Conservation (phyloP, 2,113 vertebrate genomes). For the Taurulus bubalis region DNA sequence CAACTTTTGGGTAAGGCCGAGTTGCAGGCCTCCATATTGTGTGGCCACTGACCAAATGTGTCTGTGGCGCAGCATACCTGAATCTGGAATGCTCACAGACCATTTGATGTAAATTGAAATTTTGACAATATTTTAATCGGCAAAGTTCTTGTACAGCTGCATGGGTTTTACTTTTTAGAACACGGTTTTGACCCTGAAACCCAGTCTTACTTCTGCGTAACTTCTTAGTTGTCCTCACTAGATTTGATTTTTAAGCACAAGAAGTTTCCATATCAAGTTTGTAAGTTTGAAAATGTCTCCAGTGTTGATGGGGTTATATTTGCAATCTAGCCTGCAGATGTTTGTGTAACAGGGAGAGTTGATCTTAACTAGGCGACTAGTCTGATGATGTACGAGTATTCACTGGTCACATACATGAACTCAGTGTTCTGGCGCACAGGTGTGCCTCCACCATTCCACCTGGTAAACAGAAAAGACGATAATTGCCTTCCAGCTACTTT, state of each 20-base stretch:
- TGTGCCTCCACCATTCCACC: slow-evolving; percentile 95
- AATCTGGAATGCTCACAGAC: not conserved
- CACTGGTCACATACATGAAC: slow-evolving; percentile 92
- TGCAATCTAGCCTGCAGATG: not conserved
- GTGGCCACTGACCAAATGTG: not conserved
- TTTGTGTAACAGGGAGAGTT: not conserved
- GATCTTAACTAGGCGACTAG: slow-evolving; percentile 21
- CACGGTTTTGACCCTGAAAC: not conserved
- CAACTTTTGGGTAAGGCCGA: too few species aligned
- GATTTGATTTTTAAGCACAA: not conserved
- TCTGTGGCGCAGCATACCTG: not conserved
- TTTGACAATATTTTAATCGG: not conserved
- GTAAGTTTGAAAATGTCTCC: slow-evolving; percentile 17
- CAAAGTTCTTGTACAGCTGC: not conserved
- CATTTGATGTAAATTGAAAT: not conserved
- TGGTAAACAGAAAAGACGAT: slow-evolving; percentile 86
- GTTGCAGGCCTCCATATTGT: not conserved
- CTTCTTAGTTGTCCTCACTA: not conserved
- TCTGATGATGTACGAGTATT: slow-evolving; percentile 41
- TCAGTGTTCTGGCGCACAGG: slow-evolving; percentile 91
- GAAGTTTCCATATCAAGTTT: not conserved
- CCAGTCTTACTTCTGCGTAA: not conserved
- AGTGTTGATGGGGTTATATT: slow-evolving; percentile 26
- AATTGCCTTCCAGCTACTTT: slow-evolving; percentile 57
- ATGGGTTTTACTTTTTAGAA: not conserved